phyloP scores from a whole-genome alignment of 2,797 vertebrate species.

The Ambastaia sidthimunki region DNA sequence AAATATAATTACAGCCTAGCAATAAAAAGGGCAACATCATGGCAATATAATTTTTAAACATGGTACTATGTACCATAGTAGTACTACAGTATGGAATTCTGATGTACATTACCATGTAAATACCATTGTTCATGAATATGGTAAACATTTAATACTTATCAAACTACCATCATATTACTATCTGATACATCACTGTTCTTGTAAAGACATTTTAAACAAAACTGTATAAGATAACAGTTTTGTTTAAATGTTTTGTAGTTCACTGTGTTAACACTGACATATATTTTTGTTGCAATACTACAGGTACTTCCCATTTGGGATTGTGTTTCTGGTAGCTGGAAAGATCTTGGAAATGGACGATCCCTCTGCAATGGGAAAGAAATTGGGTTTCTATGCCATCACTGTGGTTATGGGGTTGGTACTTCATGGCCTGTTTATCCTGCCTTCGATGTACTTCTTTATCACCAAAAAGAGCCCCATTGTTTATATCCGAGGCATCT shows the following conservation, averaged over 20 bases:
- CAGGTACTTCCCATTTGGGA: conserved; percentile 98
- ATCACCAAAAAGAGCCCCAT: conserved; percentile 98
- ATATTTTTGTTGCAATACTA: not conserved
- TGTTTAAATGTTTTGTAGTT: not conserved
- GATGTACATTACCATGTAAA: too few relatives aligned
- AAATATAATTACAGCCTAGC: too few relatives aligned
- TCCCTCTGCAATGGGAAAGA: conserved; percentile 93
- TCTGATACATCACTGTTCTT: too few relatives aligned
- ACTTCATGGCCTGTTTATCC: conserved; percentile 92
- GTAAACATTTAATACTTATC: too few relatives aligned
- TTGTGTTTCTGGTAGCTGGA: conserved; percentile 96
- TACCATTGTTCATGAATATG: too few relatives aligned
- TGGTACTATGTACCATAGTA: too few relatives aligned
- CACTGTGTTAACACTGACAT: not conserved
- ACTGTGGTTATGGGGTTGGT: conserved; percentile 94
- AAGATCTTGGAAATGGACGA: conserved; percentile 99
- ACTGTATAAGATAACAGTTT: not conserved
- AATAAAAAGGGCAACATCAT: too few relatives aligned
- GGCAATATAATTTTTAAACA: too few relatives aligned
- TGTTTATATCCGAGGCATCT: conserved; percentile 94
- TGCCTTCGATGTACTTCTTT: conserved; percentile 95
- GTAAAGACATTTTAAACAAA: too few relatives aligned
- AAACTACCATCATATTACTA: too few relatives aligned
- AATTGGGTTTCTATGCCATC: conserved; percentile 94
- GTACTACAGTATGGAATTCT: too few relatives aligned